Conservation (phyloP, 35 echinoderm and acorn worm species). For the Lytechinus variegatus region DNA sequence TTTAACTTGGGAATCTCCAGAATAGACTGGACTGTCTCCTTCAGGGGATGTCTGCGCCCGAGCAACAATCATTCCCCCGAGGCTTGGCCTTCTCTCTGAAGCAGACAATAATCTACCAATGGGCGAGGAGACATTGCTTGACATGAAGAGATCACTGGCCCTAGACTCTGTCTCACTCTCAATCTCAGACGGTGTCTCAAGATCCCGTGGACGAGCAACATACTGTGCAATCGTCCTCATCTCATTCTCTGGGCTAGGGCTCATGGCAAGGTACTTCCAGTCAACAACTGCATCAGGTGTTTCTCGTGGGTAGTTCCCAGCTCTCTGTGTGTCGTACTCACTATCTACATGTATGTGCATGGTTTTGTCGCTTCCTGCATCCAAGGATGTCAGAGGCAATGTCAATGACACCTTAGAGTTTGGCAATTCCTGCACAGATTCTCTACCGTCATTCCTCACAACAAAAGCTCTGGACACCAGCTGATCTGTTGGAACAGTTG, state of each 20-base stretch:
- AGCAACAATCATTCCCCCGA: conserved; percentile 35
- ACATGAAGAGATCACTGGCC: conserved; percentile 37
- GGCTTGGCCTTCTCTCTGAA: not conserved
- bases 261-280: conserved; percentile 45
- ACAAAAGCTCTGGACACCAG: not conserved
- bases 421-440: not conserved
- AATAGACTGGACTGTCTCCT: not conserved
- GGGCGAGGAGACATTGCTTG: conserved; percentile 27
- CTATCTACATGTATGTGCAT: not conserved
- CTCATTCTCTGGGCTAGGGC: not conserved
- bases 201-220: not conserved
- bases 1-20: not conserved
- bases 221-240: not conserved
- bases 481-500: not conserved
- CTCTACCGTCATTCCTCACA: not conserved
- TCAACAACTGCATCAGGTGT: conserved; percentile 24
- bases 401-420: not conserved
- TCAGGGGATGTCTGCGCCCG: not conserved
- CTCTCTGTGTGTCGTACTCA: not conserved
- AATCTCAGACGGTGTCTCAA: conserved; percentile 37
- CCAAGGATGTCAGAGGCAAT: not conserved
- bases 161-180: conserved; percentile 36
- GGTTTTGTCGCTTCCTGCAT: not conserved
- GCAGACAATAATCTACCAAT: not conserved
- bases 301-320: not conserved